Conservation (phyloP, 2,888 invertebrate genomes). For the Idaea biselata region DNA sequence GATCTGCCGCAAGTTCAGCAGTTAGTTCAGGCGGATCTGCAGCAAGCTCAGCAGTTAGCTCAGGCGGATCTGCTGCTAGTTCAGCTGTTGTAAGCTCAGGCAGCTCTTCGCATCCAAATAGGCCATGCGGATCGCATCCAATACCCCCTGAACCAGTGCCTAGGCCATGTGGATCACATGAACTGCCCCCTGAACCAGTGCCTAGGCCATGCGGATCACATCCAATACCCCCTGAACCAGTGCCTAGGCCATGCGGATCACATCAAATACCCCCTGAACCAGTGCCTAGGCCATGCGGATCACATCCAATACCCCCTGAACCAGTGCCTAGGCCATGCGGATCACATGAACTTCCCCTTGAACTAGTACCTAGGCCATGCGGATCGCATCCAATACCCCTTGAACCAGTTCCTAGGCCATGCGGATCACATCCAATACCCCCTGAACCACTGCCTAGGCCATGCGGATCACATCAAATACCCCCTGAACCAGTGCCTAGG, state of each 20-base stretch:
- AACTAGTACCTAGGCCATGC: not conserved
- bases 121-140: too few species aligned
- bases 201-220: too few species aligned
- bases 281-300: not conserved
- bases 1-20: not conserved
- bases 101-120: too few species aligned
- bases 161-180: not conserved
- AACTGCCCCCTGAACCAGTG: too few species aligned
- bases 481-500: not conserved
- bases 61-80: slow-evolving; percentile 22
- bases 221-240: not conserved
- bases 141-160: not conserved
- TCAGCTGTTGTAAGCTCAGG: too few species aligned
- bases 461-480: not conserved
- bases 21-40: not conserved
- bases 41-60: not conserved
- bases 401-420: not conserved
- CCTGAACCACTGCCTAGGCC: not conserved
- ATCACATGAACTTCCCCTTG: not conserved
- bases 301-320: not conserved
- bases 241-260: too few species aligned
- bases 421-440: not conserved
- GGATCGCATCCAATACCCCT: not conserved
- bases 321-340: not conserved
- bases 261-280: not conserved